Evolutionary conservation across 2,113 vertebrate species (phyloP).

Genomic region (Brachyhypopomus occidentalis): DNA sequence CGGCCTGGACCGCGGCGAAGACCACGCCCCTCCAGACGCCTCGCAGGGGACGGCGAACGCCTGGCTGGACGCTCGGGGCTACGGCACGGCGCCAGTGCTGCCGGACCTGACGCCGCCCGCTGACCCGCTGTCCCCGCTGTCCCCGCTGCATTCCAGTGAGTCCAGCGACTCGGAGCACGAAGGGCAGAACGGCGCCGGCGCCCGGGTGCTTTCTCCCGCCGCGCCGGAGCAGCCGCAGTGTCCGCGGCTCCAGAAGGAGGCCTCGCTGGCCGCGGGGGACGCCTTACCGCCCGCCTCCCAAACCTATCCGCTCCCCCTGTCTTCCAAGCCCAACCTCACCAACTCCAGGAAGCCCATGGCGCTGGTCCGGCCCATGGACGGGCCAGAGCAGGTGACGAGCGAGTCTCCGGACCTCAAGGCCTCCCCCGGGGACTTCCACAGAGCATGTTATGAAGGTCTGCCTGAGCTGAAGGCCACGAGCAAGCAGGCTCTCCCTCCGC

Average conservation of each 20-base stretch:
- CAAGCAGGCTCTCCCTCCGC: constrained; percentile 77
- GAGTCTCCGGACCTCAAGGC: constrained; percentile 87
- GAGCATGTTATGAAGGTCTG: constrained; percentile 72
- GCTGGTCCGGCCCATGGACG: constrained; percentile 94
- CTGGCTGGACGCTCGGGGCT: constrained; percentile 57
- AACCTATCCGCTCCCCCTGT: constrained; percentile 79
- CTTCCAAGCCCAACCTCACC: constrained; percentile 78
- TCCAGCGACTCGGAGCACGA: constrained; percentile 68
- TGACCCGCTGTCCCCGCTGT: constrained; percentile 67
- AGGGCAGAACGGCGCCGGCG: constrained; percentile 49
- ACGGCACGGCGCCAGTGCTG: constrained; percentile 53
- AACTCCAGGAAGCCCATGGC: constrained; percentile 93
- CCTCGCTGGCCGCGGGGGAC: constrained; percentile 62
- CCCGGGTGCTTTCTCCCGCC: constrained; percentile 42
- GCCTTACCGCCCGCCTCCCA: constrained; percentile 75
- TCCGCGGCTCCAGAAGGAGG: constrained; percentile 66
- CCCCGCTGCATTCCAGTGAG: constrained; percentile 81
- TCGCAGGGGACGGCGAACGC: constrained; percentile 63
- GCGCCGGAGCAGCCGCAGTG: constrained; percentile 57
- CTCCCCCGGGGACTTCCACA: constrained; percentile 72
- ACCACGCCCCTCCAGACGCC: constrained; percentile 56
- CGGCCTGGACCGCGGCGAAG: constrained; percentile 52
- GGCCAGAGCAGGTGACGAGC: constrained; percentile 84
- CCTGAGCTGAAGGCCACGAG: constrained; percentile 72
- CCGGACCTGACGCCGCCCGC: constrained; percentile 67